Evolutionary conservation across 2,113 vertebrate species (phyloP), one percentile per base, ranked within the genome.

Genomic region (Megaceryle maxima): DNA sequence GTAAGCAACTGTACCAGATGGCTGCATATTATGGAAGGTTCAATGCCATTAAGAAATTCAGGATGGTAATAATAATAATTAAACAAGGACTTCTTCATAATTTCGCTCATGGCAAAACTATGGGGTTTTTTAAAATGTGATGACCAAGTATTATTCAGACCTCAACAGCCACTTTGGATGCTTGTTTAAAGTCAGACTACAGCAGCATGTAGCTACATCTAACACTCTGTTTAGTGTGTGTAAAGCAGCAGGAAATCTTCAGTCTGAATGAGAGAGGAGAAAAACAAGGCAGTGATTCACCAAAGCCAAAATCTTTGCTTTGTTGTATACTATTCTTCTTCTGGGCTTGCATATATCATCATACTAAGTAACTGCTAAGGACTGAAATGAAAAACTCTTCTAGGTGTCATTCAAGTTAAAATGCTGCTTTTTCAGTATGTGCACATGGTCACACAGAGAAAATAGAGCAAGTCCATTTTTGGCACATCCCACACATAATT

Each of bases 131-230:
- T 93, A 76, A 83, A 63, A 95, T 79, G 66, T 94, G 90, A 95
- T 94, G 85, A 92, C 69, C 76, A 92, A 39, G 28, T 91, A 75
- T 82, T 95, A 97, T 75, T 95, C 86, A 92, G 83, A 90, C 93
- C 97, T 96, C 51, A 66, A 50, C 84, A 94, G 77, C 75, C 70
- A 81, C 83, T 95, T 89, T 70, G 62, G 19, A 46, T 79, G 19
- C 35, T 91, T 82, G 83, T 22, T 87, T 78, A 60, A 88, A 69
- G 50, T 55, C 53, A 85, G 39, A 19, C 15, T 87, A 70, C 70
- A 59, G 28, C 43, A 60, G 46, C 77, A 87, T 51, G 33, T 63
- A 64, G 64, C 82, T 63, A 64, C 84, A 83, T 66, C 51, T 35
- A 33, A 53, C 72, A 64, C 19, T 16, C 31, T 70, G 57, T 56